These are phyloP conservation scores for Mamestra brassicae DNA, from an alignment of 2,888 invertebrate genomes.

Conservation along the genomic window DNA sequence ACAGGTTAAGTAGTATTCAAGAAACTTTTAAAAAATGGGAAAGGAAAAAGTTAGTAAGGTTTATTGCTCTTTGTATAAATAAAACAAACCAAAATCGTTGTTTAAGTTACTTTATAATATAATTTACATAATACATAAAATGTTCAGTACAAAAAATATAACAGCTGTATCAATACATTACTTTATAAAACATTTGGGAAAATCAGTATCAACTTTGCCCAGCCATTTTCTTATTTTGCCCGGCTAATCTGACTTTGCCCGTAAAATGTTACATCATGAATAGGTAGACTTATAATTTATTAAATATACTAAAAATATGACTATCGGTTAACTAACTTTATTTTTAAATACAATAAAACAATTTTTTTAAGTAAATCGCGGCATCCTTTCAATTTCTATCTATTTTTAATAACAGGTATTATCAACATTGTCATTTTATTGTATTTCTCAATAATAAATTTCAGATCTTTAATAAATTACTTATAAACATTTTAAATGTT, in stretches of 20 bases:
- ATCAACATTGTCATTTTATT: constrained; percentile 11
- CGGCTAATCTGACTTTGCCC: constrained; percentile 17
- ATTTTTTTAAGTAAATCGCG: background rate
- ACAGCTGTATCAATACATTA: constrained; percentile 27
- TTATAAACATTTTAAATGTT: background rate
- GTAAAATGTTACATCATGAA: constrained; percentile 6
- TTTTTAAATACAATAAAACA: constrained; percentile 25
- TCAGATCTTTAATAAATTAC: background rate
- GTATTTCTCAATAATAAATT: background rate
- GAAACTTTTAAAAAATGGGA: too few relatives aligned
- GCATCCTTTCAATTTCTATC: background rate
- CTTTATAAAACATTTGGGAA: constrained; percentile 9
- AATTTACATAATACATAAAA: constrained; percentile 59
- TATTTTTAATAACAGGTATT: background rate
- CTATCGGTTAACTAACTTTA: constrained; percentile 40
- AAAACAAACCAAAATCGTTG: constrained; percentile 32
- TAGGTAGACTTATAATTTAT: constrained; percentile 21
- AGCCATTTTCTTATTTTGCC: background rate
- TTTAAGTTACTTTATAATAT: constrained; percentile 59
- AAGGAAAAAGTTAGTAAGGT: too few relatives aligned
- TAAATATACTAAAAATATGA: constrained; percentile 45
- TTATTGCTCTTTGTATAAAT: background rate
- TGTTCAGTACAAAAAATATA: constrained; percentile 57
- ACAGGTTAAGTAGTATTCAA: too few relatives aligned
- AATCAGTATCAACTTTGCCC: constrained; percentile 11